Evolutionary conservation across 2,888 invertebrate genomes (phyloP), one percentile per base, ranked within the genome.

Genomic region (Drosophila paranaensis): DNA sequence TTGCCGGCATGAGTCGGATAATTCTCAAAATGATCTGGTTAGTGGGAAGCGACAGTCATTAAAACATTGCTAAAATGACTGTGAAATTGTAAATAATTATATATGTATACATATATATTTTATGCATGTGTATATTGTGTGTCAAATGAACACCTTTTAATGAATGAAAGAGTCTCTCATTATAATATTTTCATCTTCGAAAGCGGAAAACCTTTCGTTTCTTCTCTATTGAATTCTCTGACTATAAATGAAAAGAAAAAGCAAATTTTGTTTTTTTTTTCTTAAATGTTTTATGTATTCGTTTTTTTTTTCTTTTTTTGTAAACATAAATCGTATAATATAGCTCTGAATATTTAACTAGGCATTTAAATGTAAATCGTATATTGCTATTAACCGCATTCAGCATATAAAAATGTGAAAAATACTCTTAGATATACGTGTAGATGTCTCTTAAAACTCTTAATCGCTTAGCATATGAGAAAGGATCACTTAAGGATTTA

Each of bases 401-500:
- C 72, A 66, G 89, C 76, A 68, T 88, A 78, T 70, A 79, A 79
- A 83, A 78, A 80, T 74, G 67, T 76, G 75, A 76, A 79, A 88
- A 88, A 80, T 77, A 65, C 46, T 43, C 55, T 42, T 72, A 60
- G 39, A 14, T 56, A 63, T 71, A 73, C 39, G 50, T 73, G 74
- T 78, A 58, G 58, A 61, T 66, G 66, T 87, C 68, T 74, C 79
- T 79, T 87, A 79, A 66, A 70, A 70, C 70, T 88, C 82, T 88
- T 86, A 89, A 75, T 79, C 86, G 90, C 90, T 88, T 87, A 87
- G 88, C 87, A 86, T 88, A 89, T 74, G 76, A 82, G 82, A 75
- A 88, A 88, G 90, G 90, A 88, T 88, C 88, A 88, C 88, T 90
- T 88, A 74, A 80, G 90, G 86, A 81, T 58, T 78, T 90, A 89